Base-by-base conservation (phyloP, 1,140 invertebrate genomes). In the Drosophila trapezifrons region DNA sequence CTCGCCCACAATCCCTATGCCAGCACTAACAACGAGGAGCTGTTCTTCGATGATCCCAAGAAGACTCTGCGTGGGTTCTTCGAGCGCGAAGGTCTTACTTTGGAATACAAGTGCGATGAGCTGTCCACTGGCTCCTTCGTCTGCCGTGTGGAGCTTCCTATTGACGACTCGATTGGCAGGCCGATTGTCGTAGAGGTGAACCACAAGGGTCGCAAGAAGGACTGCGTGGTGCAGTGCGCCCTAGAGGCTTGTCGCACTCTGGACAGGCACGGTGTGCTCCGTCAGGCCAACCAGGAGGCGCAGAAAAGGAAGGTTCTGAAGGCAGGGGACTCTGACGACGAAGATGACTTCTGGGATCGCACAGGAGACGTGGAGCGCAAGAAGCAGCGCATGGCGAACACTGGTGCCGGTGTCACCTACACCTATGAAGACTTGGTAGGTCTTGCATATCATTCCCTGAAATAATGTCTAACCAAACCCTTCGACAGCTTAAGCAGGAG, bases 41-140 rank as follows among this genome's bases (percentile, higher is more conserved):
- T 98, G 6, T 98, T 97, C 92, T 92, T 98, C 25, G 96, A 98
- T 57, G 98, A 99, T 93, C 98, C 98, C 0, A 99, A 99, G 92
- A 98, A 98, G 92, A 97, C 97, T 3, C 92, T 99, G 6, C 93
- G 97, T 76, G 97, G 97, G 0, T 99, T 97, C 94, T 99, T 98
- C 92, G 98, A 99, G 92, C 93, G 98, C 65, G 98, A 99, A 93
- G 98, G 98, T 0, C 94, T 95, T 37, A 95, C 96, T 63, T 93
- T 99, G 25, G 95, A 95, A 56, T 98, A 98, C 91, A 94, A 97
- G 76, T 96, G 96, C 29, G 95, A 96, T 67, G 97, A 98, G 90
- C 95, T 96, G 82, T 96, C 95, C 9, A 93, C 94, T 37, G 96
- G 96, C 5, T 96, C 97, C 80, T 98, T 97, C 93, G 91, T 94